Evolutionary conservation across 2,888 invertebrate genomes (phyloP).

Genomic region (Stratiomys singularior): DNA sequence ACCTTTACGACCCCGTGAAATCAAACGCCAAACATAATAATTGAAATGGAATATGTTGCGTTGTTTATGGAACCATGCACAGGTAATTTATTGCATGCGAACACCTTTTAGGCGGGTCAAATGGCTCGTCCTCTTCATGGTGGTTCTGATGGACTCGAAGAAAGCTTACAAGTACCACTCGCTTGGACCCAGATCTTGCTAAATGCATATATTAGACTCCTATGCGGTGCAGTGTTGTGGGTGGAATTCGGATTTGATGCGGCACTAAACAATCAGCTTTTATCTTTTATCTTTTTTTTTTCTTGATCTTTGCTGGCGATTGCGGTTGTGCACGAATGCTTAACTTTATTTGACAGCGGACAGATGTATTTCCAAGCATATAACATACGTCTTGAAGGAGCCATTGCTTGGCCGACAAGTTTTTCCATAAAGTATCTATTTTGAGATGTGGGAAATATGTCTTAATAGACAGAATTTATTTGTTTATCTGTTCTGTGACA

Average conservation of each 20-base stretch:
- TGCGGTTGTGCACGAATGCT: not conserved
- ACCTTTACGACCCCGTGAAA: not conserved
- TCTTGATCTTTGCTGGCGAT: not conserved
- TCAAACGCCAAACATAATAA: not conserved
- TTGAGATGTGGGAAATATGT: slow-evolving; percentile 34
- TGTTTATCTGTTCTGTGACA: not conserved
- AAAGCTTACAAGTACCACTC: not conserved
- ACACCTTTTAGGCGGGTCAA: slow-evolving; percentile 3
- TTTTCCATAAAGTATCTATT: slow-evolving; percentile 21
- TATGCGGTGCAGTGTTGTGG: slow-evolving; percentile 5
- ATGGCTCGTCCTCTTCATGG: not conserved
- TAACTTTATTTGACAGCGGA: slow-evolving; percentile 9
- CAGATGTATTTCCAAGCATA: slow-evolving; percentile 17
- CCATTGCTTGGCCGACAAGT: not conserved
- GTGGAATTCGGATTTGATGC: slow-evolving; percentile 21
- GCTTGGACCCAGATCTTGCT: slow-evolving; percentile 17
- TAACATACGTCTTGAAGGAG: not conserved
- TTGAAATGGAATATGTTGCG: slow-evolving; percentile 13
- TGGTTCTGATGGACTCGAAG: not conserved
- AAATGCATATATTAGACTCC: slow-evolving; percentile 28
- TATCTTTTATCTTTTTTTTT: too few relatives aligned
- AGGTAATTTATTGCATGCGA: slow-evolving; percentile 4
- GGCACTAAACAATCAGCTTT: slow-evolving; percentile 1
- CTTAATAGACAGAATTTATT: slow-evolving; percentile 33
- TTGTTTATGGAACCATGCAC: not conserved